Evolutionary conservation across 2,888 invertebrate species (phyloP).

Genomic region (Cosmia trapezina): DNA sequence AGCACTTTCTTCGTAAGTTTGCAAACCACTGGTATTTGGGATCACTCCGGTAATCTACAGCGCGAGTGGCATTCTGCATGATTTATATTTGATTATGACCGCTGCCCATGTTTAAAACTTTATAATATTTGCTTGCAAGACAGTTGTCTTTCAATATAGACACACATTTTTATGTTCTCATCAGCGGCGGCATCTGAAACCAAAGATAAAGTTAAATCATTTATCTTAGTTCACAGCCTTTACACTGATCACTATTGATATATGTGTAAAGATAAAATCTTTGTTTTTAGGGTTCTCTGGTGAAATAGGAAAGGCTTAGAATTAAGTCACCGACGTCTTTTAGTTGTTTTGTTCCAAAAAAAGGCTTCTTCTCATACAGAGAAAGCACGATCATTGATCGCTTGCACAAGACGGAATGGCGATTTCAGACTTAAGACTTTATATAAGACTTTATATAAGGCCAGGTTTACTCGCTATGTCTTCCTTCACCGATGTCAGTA

Average conservation of each 20-base stretch:
- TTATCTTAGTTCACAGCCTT: slow-evolving; percentile 57
- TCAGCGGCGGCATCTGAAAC: slow-evolving; percentile 65
- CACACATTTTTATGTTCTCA: slow-evolving; percentile 45
- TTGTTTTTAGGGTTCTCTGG: slow-evolving; percentile 29
- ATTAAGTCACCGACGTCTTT: background rate
- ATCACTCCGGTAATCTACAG: slow-evolving; percentile 36
- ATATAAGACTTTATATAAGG: too few species aligned
- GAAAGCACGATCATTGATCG: background rate
- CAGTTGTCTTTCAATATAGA: slow-evolving; percentile 11
- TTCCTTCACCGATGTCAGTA: background rate
- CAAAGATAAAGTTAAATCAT: slow-evolving; percentile 63
- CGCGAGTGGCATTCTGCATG: slow-evolving; percentile 53
- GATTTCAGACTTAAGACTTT: background rate
- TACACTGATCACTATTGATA: slow-evolving; percentile 50
- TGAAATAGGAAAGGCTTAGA: background rate
- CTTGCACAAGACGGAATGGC: background rate
- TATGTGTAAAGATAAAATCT: slow-evolving; percentile 49
- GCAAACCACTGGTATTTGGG: slow-evolving; percentile 57
- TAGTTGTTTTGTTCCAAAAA: background rate
- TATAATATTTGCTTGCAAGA: slow-evolving; percentile 15
- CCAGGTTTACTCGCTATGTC: background rate
- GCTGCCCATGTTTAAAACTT: slow-evolving; percentile 20
- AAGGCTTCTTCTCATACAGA: background rate
- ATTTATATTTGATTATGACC: slow-evolving; percentile 17
- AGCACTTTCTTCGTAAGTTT: slow-evolving; percentile 42